Conservation (phyloP, 2,113 vertebrate genomes). For the Hydrolagus affinis region DNA sequence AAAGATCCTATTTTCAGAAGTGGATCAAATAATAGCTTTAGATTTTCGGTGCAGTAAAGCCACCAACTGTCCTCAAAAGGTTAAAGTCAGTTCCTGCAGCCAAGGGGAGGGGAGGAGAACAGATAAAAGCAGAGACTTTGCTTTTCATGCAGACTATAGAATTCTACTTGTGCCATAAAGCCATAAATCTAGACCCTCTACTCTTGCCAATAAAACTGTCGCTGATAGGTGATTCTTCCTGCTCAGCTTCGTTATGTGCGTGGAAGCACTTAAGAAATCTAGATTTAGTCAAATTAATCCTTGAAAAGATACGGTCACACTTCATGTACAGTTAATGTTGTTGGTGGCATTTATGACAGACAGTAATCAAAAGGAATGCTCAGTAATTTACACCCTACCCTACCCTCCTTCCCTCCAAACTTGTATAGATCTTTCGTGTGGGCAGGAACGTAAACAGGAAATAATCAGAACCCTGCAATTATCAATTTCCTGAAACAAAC, state of each 20-base stretch:
- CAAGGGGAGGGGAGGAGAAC: not conserved
- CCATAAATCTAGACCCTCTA: conserved; percentile 55
- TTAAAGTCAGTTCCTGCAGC: not conserved
- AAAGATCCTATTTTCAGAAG: not conserved
- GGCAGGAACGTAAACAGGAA: conserved; percentile 31
- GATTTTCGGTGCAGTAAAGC: not conserved
- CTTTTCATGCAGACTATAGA: conserved; percentile 49
- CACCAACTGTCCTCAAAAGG: not conserved
- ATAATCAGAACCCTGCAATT: conserved; percentile 31
- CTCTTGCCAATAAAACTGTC: conserved; percentile 51
- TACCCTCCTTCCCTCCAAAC: too few species aligned
- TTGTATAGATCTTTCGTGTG: not conserved
- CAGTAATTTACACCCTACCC: too few species aligned
- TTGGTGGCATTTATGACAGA: not conserved
- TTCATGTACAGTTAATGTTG: not conserved
- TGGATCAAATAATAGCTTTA: not conserved
- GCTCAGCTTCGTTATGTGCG: not conserved
- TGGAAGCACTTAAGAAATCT: not conserved
- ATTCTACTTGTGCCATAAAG: conserved; percentile 60
- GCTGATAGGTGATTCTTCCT: conserved; percentile 37
- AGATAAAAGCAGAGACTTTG: conserved; percentile 53
- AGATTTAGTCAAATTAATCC: not conserved
- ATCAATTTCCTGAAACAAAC: conserved; percentile 33
- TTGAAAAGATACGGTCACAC: not conserved
- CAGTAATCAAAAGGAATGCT: not conserved